A percentile compares a stretch with the other conserved stretches of the same genome.
Evolutionary conservation across 2,113 vertebrate genomes (phyloP).

Genomic region (Periophthalmus modestus): DNA sequence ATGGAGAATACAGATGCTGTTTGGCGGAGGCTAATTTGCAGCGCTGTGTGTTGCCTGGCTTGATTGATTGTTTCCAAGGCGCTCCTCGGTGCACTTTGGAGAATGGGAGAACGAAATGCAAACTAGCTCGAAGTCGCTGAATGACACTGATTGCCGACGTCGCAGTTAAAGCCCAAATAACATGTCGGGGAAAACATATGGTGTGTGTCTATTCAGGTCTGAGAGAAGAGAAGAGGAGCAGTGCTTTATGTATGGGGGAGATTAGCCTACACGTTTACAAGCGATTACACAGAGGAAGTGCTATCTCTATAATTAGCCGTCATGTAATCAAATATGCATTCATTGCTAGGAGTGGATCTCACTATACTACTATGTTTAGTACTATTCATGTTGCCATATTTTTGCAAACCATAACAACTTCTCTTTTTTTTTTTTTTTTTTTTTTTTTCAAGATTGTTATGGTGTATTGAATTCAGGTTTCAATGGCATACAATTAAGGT

Average conservation of each 20-base stretch:
- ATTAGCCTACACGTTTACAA: constrained; percentile 11
- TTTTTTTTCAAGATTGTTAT: background rate
- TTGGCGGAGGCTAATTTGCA: constrained; percentile 46
- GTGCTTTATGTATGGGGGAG: background rate
- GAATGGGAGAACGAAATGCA: constrained; percentile 33
- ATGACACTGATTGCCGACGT: constrained; percentile 25
- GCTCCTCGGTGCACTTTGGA: constrained; percentile 43
- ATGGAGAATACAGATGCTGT: constrained; percentile 40
- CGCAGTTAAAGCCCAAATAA: constrained; percentile 5
- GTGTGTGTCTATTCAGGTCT: constrained; percentile 3
- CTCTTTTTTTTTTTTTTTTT: background rate
- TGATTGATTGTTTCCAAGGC: constrained; percentile 54
- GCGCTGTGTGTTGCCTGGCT: constrained; percentile 48
- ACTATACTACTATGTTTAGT: constrained; percentile 4
- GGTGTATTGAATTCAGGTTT: background rate
- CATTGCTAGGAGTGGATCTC: constrained; percentile 9
- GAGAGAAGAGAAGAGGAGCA: background rate
- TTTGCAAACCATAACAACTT: background rate
- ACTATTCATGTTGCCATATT: background rate
- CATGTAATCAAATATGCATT: constrained; percentile 23
- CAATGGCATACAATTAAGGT: background rate
- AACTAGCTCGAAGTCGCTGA: constrained; percentile 27
- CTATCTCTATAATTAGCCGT: constrained; percentile 22
- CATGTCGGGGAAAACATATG: background rate
- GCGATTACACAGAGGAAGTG: constrained; percentile 10